A percentile compares a stretch with the other conserved stretches of the same genome.
Conservation (phyloP, 2,797 vertebrate genomes). For the Austrolebias charrua region DNA sequence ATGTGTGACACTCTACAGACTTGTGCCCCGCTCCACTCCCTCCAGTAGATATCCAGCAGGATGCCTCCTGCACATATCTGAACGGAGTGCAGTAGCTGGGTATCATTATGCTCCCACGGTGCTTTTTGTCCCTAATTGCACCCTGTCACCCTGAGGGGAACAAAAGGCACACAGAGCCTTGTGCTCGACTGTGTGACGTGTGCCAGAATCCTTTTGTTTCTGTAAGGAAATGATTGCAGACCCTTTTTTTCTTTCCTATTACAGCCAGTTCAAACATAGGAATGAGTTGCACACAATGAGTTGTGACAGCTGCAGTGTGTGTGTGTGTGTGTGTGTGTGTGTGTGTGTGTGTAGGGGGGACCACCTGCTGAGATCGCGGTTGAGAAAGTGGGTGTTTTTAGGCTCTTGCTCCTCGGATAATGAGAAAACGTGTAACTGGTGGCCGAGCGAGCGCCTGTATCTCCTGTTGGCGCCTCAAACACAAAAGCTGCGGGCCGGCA, state of each 20-base stretch:
- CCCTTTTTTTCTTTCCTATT: constrained; percentile 46
- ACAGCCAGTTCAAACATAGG: constrained; percentile 53
- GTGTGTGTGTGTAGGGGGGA: constrained; percentile 15
- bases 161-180: constrained; percentile 58
- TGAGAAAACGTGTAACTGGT: constrained; percentile 52
- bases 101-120: constrained; percentile 77
- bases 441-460: constrained; percentile 2
- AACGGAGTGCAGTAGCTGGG: constrained; percentile 62
- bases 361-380: constrained; percentile 33
- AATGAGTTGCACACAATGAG: constrained; percentile 52
- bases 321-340: no score
- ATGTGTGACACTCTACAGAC: not conserved
- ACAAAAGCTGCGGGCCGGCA: constrained; percentile 39
- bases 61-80: constrained; percentile 35
- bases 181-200: constrained; percentile 38
- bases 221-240: constrained; percentile 53
- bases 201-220: constrained; percentile 53
- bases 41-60: not conserved
- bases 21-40: constrained; percentile 8
- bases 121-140: constrained; percentile 81
- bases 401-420: constrained; percentile 49
- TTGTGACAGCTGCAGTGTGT: constrained; percentile 42
- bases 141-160: constrained; percentile 72
- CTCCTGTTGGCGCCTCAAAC: not conserved
- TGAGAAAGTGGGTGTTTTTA: constrained; percentile 32